phyloP scores from a whole-genome alignment of 2,888 invertebrate species.

The Formica aserva region DNA sequence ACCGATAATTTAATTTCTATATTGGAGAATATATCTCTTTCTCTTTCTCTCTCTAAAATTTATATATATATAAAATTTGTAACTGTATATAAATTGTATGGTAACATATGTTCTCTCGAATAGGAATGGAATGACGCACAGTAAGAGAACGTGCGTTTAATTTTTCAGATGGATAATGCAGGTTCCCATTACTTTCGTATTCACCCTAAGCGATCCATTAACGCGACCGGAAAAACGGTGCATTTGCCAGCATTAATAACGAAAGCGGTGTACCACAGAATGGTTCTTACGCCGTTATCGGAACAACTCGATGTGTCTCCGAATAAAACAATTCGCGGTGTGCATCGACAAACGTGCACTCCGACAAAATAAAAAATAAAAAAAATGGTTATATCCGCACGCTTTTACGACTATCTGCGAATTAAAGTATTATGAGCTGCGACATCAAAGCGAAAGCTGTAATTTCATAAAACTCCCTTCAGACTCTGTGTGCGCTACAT shows the following conservation, averaged over 20 bases:
- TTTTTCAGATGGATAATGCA: constrained; percentile 43
- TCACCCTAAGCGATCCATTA: constrained; percentile 39
- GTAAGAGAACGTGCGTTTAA: constrained; percentile 17
- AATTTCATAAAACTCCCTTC: constrained; percentile 46
- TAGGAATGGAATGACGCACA: not conserved
- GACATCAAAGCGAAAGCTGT: constrained; percentile 53
- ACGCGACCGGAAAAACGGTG: constrained; percentile 41
- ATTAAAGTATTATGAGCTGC: constrained; percentile 53
- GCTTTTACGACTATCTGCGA: constrained; percentile 45
- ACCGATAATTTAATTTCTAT: constrained; percentile 8
- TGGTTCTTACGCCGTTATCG: constrained; percentile 41
- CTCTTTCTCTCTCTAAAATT: no score
- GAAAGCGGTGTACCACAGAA: constrained; percentile 17
- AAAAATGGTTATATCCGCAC: constrained; percentile 13
- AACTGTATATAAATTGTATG: not conserved
- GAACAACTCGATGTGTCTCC: constrained; percentile 31
- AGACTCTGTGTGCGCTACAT: constrained; percentile 1
- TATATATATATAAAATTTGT: not conserved
- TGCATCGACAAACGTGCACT: not conserved
- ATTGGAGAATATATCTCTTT: not conserved
- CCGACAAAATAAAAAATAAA: constrained; percentile 2
- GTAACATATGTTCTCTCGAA: constrained; percentile 3
- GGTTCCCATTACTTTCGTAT: constrained; percentile 38
- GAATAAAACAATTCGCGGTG: constrained; percentile 24
- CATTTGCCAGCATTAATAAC: constrained; percentile 46